Conservation (phyloP, 1,140 invertebrate species). For the Conopomorpha cramerella region DNA sequence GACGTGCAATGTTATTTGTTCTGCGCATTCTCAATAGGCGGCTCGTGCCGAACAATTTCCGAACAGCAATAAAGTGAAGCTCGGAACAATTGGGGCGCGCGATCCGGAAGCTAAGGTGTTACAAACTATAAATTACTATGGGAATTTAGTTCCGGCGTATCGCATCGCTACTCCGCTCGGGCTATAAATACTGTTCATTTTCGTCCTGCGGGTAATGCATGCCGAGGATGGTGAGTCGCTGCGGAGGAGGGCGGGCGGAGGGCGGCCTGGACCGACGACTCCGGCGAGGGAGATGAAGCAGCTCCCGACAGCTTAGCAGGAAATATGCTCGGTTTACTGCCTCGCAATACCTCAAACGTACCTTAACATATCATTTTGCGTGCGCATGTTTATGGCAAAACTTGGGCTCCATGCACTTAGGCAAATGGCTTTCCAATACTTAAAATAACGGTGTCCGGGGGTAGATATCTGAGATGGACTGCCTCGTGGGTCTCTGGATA, state of each 20-base stretch:
- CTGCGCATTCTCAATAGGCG: no score
- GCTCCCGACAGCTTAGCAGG: no score
- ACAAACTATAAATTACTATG: constrained; percentile 42
- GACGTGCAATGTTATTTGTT: no score
- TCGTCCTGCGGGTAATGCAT: constrained; percentile 30
- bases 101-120: constrained; percentile 20
- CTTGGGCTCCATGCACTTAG: constrained; percentile 52
- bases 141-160: constrained; percentile 28
- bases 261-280: no score
- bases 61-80: no score
- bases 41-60: no score
- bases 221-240: constrained; percentile 24
- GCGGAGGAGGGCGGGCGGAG: no score
- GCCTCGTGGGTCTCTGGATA: no score
- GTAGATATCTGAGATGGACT: no score
- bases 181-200: constrained; percentile 49
- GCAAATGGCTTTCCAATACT: constrained; percentile 55
- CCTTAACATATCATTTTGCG: constrained; percentile 49
- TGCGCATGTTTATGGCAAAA: constrained; percentile 52
- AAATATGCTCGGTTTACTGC: no score
- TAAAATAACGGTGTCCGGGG: constrained; percentile 19
- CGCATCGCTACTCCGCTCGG: constrained; percentile 21
- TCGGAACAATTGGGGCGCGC: no score
- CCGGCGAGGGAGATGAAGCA: no score
- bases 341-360: constrained; percentile 16